These are phyloP conservation scores for Tyria jacobaeae DNA, from an alignment of 2,888 invertebrate species.

Conservation along the genomic window DNA sequence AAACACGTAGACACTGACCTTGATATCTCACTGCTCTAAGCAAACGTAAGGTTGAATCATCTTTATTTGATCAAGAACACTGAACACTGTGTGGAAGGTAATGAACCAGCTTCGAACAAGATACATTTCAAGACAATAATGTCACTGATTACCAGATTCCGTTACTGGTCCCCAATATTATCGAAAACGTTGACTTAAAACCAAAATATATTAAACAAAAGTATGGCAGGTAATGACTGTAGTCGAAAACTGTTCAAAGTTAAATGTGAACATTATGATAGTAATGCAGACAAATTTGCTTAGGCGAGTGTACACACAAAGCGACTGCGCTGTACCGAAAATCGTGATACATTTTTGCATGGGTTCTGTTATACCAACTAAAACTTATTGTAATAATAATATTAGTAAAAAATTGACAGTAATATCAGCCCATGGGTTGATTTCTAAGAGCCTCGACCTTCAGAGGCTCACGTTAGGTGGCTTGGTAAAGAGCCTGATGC, in stretches of 20 bases:
- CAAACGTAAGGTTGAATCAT: constrained; percentile 63
- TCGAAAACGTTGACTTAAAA: background rate
- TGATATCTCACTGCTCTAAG: constrained; percentile 54
- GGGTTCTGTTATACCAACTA: background rate
- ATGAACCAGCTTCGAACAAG: constrained; percentile 27
- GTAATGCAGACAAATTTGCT: constrained; percentile 34
- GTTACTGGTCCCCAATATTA: background rate
- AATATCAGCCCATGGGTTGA: too few species aligned
- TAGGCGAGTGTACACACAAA: constrained; percentile 35
- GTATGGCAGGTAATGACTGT: constrained; percentile 23
- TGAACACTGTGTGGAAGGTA: constrained; percentile 45
- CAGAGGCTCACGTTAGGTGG: too few species aligned
- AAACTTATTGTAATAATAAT: constrained; percentile 13
- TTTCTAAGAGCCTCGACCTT: too few species aligned
- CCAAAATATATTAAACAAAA: constrained; percentile 10
- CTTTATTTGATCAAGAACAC: constrained; percentile 60
- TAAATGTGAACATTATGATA: constrained; percentile 33
- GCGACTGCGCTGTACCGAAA: constrained; percentile 23
- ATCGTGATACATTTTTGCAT: constrained; percentile 19
- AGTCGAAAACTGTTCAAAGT: constrained; percentile 33
- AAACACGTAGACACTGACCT: constrained; percentile 64
- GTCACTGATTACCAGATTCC: constrained; percentile 6
- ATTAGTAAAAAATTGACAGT: too few species aligned
- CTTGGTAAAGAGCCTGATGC: too few species aligned
- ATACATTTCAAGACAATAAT: constrained; percentile 16